phyloP scores from a whole-genome alignment of 2,797 vertebrate genomes.

The Etheostoma nigrum region DNA sequence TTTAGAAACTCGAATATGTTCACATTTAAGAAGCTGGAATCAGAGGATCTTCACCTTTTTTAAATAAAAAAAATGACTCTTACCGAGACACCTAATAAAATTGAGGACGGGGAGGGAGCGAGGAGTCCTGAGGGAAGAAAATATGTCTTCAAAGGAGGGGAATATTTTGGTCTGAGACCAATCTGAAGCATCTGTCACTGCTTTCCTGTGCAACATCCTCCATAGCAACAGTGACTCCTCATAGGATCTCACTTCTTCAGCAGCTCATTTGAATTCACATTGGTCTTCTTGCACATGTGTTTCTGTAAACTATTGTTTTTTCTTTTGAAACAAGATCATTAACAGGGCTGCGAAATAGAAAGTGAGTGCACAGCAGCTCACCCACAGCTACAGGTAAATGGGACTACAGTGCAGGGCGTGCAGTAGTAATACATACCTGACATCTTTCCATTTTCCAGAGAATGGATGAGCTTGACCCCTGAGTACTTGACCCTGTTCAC shows the following conservation, averaged over 20 bases:
- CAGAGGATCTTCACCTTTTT: no score
- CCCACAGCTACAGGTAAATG: constrained; percentile 26
- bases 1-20: no score
- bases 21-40: no score
- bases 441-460: constrained; percentile 52
- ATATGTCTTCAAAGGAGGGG: constrained; percentile 49
- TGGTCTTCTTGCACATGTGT: constrained; percentile 5
- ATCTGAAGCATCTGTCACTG: constrained; percentile 64
- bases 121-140: constrained; percentile 38
- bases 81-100: constrained; percentile 7
- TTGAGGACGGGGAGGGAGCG: constrained; percentile 12
- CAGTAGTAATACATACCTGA: constrained; percentile 39
- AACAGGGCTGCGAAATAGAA: constrained; percentile 19
- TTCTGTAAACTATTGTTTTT: constrained; percentile 22
- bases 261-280: constrained; percentile 2
- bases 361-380: constrained; percentile 29
- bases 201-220: constrained; percentile 56
- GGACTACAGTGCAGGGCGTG: constrained; percentile 6
- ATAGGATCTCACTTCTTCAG: background rate
- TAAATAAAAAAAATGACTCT: no score
- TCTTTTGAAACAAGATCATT: constrained; percentile 19
- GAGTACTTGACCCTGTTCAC: constrained; percentile 64
- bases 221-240: constrained; percentile 8
- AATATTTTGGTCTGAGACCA: constrained; percentile 65
- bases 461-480: constrained; percentile 69